A percentile compares a stretch with the other conserved stretches of the same genome.
Evolutionary conservation across 2,888 invertebrate genomes (phyloP).

Genomic region (Leucophenga montana): DNA sequence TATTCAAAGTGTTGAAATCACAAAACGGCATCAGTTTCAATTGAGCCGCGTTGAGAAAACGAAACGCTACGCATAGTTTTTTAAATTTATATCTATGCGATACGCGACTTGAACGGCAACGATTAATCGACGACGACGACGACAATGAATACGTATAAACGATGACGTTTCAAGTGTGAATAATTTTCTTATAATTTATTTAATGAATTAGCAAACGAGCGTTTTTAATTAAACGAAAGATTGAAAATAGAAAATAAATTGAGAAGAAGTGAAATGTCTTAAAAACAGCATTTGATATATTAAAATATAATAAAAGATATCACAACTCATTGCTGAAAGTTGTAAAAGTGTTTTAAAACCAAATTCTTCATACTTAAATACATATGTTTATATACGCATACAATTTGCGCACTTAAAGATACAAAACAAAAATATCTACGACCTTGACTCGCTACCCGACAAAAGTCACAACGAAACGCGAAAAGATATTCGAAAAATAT

Average conservation of each 20-base stretch:
- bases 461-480: slow-evolving; percentile 22
- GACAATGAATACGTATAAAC: slow-evolving; percentile 28
- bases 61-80: slow-evolving; percentile 11
- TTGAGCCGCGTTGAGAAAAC: slow-evolving; percentile 70
- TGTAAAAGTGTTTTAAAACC: slow-evolving; percentile 15
- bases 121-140: slow-evolving; percentile 34
- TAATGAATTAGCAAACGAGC: slow-evolving; percentile 12
- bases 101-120: slow-evolving; percentile 57
- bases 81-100: slow-evolving; percentile 56
- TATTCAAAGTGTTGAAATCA: slow-evolving; percentile 47
- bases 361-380: background rate
- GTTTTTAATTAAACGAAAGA: slow-evolving; percentile 20
- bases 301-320: background rate
- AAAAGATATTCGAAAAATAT: slow-evolving; percentile 19
- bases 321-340: background rate
- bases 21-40: slow-evolving; percentile 62
- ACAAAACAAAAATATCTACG: slow-evolving; percentile 15
- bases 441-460: slow-evolving; percentile 37
- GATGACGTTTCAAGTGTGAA: slow-evolving; percentile 25
- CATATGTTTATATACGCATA: background rate
- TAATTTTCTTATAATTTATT: slow-evolving; percentile 28
- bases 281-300: background rate
- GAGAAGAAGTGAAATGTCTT: slow-evolving; percentile 23
- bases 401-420: slow-evolving; percentile 1
- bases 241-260: slow-evolving; percentile 11